Evolutionary conservation across 1,140 invertebrate species (phyloP).

Genomic region (Antheraea pernyi): DNA sequence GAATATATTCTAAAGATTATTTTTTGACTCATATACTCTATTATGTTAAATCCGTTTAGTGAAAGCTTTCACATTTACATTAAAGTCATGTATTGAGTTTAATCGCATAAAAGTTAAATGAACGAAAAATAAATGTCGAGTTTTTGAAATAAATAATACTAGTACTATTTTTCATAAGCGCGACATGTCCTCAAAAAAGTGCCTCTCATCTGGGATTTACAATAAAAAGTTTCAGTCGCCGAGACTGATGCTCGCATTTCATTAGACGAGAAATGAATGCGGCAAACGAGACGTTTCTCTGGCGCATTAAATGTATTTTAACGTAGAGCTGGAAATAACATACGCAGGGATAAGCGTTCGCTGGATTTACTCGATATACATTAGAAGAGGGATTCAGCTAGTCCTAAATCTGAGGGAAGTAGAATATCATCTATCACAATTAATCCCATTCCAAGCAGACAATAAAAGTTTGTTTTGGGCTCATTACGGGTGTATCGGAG

Average conservation of each 20-base stretch:
- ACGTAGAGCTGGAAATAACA: background rate
- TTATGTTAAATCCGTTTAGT: no score
- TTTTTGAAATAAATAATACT: slow-evolving; percentile 19
- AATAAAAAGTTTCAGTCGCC: slow-evolving; percentile 53
- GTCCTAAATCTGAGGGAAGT: slow-evolving; percentile 48
- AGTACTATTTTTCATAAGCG: slow-evolving; percentile 49
- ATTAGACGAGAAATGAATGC: slow-evolving; percentile 52
- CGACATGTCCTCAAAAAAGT: slow-evolving; percentile 46
- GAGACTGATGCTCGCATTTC: slow-evolving; percentile 48
- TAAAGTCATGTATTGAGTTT: background rate
- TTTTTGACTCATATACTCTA: no score
- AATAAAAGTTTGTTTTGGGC: slow-evolving; percentile 64
- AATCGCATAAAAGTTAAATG: background rate
- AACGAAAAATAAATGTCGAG: background rate
- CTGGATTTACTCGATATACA: slow-evolving; percentile 42
- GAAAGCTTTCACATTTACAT: no score
- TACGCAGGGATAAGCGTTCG: slow-evolving; percentile 31
- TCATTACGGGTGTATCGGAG: slow-evolving; percentile 53
- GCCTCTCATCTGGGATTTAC: slow-evolving; percentile 34
- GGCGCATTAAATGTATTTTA: slow-evolving; percentile 29
- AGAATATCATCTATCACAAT: slow-evolving; percentile 64
- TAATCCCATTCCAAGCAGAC: slow-evolving; percentile 61
- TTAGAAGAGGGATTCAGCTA: slow-evolving; percentile 50
- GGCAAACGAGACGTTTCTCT: slow-evolving; percentile 45
- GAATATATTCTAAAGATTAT: no score